Evolutionary conservation across 2,888 invertebrate genomes (phyloP).

Genomic region (Sphecodes monilicornis): DNA sequence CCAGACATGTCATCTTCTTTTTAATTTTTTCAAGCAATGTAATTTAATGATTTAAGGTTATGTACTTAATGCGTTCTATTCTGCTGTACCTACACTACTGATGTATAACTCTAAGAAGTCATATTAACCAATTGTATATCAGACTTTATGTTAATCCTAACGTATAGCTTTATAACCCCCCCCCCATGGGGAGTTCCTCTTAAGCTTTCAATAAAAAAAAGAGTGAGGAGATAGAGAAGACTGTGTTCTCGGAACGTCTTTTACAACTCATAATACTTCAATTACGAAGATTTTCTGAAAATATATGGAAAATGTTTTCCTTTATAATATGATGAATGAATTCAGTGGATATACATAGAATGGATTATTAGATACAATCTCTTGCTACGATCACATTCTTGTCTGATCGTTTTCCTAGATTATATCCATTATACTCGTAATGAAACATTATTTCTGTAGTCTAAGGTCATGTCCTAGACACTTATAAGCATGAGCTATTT

Average conservation of each 20-base stretch:
- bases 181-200: too few species aligned
- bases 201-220: too few species aligned
- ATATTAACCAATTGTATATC: too few species aligned
- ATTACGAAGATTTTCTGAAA: neutral
- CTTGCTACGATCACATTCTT: neutral
- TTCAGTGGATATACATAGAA: neutral
- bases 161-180: too few species aligned
- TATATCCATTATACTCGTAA: conserved; percentile 1
- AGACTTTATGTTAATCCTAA: too few species aligned
- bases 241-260: neutral
- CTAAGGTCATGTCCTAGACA: neutral
- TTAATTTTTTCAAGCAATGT: too few species aligned
- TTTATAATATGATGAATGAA: neutral
- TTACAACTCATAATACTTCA: neutral
- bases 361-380: neutral
- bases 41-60: too few species aligned
- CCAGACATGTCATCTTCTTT: too few species aligned
- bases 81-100: too few species aligned
- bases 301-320: neutral
- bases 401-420: neutral
- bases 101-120: too few species aligned
- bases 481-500: neutral
- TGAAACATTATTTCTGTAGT: neutral
- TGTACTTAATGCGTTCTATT: too few species aligned
- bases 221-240: neutral